Evolutionary conservation across 2,113 vertebrate species (phyloP).

Genomic region (Capreolus pygargus): DNA sequence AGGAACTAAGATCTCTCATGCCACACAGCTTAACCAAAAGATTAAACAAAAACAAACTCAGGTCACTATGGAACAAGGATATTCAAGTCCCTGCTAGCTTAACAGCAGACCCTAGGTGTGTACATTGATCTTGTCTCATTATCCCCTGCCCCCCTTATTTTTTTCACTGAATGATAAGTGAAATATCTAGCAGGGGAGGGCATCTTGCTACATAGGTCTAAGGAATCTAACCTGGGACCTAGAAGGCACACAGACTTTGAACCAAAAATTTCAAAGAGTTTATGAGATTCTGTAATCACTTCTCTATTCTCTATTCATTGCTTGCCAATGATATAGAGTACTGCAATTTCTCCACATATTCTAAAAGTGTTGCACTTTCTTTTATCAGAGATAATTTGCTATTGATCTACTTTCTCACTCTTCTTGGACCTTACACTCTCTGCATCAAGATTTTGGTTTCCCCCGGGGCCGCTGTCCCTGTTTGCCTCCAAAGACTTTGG

Average conservation of each 20-base stretch:
- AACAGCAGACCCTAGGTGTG: neutral
- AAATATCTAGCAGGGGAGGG: neutral
- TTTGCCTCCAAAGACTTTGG: neutral
- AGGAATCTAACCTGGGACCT: neutral
- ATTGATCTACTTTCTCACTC: neutral
- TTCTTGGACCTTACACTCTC: neutral
- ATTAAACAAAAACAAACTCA: neutral
- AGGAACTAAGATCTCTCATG: neutral
- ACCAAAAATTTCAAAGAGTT: neutral
- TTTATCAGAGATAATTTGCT: neutral
- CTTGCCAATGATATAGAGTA: neutral
- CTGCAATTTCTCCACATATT: neutral
- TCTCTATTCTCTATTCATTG: neutral
- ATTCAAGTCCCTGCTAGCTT: neutral
- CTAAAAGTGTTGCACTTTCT: neutral
- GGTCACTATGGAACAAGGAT: neutral
- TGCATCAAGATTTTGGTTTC: constrained; percentile 20
- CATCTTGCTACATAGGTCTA: neutral
- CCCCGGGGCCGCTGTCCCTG: neutral
- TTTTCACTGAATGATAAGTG: neutral
- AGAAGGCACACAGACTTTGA: neutral
- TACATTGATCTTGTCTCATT: neutral
- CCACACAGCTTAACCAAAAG: neutral
- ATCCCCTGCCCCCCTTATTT: neutral
- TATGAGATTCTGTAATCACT: neutral